phyloP scores from a whole-genome alignment of 2,888 invertebrate species.

The Ashinkailepas kermadecensis region DNA sequence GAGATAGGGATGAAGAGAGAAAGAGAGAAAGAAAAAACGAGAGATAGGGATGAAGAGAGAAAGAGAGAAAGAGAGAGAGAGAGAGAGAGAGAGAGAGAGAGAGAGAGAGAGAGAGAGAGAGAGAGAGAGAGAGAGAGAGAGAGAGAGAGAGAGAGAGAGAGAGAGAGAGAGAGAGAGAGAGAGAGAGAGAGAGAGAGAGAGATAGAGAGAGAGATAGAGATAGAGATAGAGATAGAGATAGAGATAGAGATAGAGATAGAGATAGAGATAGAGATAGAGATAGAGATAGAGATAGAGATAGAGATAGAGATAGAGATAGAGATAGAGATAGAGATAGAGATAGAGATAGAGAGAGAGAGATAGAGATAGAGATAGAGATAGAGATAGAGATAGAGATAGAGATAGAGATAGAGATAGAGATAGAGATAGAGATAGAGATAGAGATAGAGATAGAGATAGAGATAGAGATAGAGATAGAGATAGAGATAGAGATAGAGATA shows the following conservation, averaged over 20 bases:
- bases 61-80: not conserved
- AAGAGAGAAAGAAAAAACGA: not conserved
- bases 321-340: not conserved
- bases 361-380: no score
- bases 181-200: no score
- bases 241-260: not conserved
- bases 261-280: no score
- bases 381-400: no score
- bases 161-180: slow-evolving; percentile 7
- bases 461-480: no score
- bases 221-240: not conserved
- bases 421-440: no score
- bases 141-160: not conserved
- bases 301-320: not conserved
- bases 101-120: not conserved
- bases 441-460: no score
- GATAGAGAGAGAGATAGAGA: no score
- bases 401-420: no score
- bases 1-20: no score
- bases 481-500: not conserved
- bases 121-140: no score
- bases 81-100: not conserved
- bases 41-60: not conserved
- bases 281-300: not conserved
- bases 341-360: no score